Evolutionary conservation across 2,797 vertebrate species (phyloP).

Genomic region (Macrochelys suwanniensis): DNA sequence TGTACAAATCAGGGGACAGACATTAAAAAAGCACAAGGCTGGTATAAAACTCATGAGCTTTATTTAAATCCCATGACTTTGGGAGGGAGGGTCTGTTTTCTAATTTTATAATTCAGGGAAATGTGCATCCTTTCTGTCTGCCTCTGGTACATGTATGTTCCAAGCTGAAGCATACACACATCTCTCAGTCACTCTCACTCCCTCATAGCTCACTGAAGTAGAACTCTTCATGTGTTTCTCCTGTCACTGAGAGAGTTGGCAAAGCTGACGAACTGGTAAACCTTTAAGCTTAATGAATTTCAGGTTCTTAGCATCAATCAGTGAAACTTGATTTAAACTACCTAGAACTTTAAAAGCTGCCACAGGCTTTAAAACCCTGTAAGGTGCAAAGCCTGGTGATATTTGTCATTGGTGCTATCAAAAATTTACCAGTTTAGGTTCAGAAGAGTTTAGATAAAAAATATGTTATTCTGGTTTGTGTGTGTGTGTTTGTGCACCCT

Average conservation of each 20-base stretch:
- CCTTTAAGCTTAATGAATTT: neutral
- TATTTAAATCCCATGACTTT: neutral
- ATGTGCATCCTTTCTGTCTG: neutral
- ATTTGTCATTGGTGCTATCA: neutral
- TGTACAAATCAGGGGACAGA: neutral
- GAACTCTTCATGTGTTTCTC: neutral
- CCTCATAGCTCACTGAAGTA: neutral
- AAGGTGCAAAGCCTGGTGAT: neutral
- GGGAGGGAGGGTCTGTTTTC: neutral
- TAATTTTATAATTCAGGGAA: slow-evolving; percentile 2
- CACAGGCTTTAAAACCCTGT: neutral
- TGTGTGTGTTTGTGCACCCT: neutral
- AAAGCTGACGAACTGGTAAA: neutral
- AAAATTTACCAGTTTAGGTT: neutral
- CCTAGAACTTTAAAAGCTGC: neutral
- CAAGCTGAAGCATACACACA: neutral
- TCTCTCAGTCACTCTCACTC: neutral
- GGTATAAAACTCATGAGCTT: neutral
- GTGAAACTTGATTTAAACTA: neutral
- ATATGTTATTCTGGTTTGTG: neutral
- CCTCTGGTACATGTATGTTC: neutral
- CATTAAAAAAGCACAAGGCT: neutral
- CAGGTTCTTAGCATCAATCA: neutral
- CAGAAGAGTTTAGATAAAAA: neutral
- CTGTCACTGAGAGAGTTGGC: neutral